Evolutionary conservation across 1,140 invertebrate species (phyloP).

Genomic region (Meteorus sp.): DNA sequence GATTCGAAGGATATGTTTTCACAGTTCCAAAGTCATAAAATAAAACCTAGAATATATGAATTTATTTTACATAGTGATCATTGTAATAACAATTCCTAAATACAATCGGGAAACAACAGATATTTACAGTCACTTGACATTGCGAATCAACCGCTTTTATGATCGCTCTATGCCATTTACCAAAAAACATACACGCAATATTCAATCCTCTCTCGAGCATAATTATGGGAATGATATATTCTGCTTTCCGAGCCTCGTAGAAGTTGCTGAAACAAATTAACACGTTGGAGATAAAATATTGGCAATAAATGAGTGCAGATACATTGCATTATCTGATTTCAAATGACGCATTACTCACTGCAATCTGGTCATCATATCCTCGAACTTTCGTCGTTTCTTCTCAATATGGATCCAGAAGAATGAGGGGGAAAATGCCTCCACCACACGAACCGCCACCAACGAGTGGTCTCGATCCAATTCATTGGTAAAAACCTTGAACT

Average conservation of each 20-base stretch:
- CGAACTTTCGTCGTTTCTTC: slow-evolving; percentile 31
- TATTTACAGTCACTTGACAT: slow-evolving; percentile 35
- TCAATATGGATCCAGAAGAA: slow-evolving; percentile 51
- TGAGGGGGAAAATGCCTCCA: slow-evolving; percentile 47
- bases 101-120: slow-evolving; percentile 9
- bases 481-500: too few relatives aligned
- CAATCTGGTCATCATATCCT: slow-evolving; percentile 41
- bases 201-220: slow-evolving; percentile 46
- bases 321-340: background rate
- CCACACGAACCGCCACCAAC: slow-evolving; percentile 29
- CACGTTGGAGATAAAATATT: background rate
- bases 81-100: slow-evolving; percentile 17
- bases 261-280: slow-evolving; percentile 40
- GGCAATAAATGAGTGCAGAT: background rate
- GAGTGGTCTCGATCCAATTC: slow-evolving; percentile 1
- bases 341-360: slow-evolving; percentile 37
- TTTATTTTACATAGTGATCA: slow-evolving; percentile 7
- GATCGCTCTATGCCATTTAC: slow-evolving; percentile 49
- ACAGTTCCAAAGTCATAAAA: slow-evolving; percentile 55
- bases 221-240: slow-evolving; percentile 40
- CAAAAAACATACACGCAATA: slow-evolving; percentile 44
- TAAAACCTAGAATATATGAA: slow-evolving; percentile 36
- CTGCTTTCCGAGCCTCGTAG: slow-evolving; percentile 31
- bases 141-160: slow-evolving; percentile 43
- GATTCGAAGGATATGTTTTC: slow-evolving; percentile 34